Base-by-base conservation (phyloP, 2,113 vertebrate species). In the Nothobranchius furzeri region DNA sequence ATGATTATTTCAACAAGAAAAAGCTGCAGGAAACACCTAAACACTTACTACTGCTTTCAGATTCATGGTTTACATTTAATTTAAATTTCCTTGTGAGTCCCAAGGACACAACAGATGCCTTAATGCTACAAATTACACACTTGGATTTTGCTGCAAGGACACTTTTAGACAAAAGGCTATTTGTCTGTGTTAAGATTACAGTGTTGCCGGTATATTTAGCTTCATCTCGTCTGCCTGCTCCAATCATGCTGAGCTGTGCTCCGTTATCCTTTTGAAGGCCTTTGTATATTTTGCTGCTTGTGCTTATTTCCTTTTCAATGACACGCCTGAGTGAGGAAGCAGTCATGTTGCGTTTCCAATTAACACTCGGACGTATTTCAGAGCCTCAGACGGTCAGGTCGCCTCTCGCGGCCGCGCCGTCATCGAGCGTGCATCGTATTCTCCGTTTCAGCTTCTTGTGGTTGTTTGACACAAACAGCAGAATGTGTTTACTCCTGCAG, bases 281-380 rank as follows among this genome's bases (percentile, higher is more conserved):
- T 82, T 72, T 85, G 78, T 87, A 67, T 75, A 71, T 88, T 73
- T 75, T 67, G 49, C 73, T 40, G 61, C 79, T 77, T 25, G 53
- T 75, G 64, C 73, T 81, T 84, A 76, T 84, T 87, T 85, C 69
- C 84, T 68, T 71, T 74, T 73, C 81, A 90, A 75, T 88, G 85
- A 84, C 78, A 87, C 49, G 78, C 81, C 81, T 85, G 80, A 73
- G 60, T 47, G 84, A 79, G 45, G 67, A 79, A 64, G 81, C 77
- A 67, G 65, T 82, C 84, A 72, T 45, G 68, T 75, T 51, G 56
- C 68, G 78, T 87, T 82, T 87, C 84, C 85, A 85, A 88, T 91
- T 92, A 90, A 90, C 85, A 83, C 82, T 73, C 62, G 14, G 64
- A 65, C 78, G 42, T 79, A 76, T 87, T 88, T 86, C 70, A 60